Percentiles rank a stretch among this genome's conserved stretches.
These are phyloP conservation scores for Pantala flavescens DNA, from an alignment of 1,140 invertebrate species.

Conservation along the genomic window DNA sequence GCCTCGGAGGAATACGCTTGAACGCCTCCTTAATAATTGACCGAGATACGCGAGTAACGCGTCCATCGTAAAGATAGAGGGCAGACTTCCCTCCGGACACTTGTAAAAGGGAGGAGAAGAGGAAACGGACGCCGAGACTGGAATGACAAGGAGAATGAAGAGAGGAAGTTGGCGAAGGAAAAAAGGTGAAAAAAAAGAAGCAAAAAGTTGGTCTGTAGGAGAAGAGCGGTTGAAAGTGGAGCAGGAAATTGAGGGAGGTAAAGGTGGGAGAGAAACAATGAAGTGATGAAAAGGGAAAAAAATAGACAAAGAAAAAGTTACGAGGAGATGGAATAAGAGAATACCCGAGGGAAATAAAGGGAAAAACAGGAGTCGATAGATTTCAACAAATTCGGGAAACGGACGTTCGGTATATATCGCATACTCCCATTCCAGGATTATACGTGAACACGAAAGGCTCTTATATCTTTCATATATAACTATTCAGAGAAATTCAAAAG, in stretches of 20 bases:
- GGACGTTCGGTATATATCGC: too few species aligned
- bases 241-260: background rate
- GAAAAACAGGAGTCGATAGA: too few species aligned
- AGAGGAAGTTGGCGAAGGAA: conserved; percentile 9
- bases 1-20: background rate
- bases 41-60: background rate
- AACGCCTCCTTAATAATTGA: background rate
- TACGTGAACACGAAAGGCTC: too few species aligned
- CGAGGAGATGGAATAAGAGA: too few species aligned
- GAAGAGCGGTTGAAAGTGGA: background rate
- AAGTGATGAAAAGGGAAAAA: background rate
- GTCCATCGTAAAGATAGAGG: background rate
- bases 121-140: conserved; percentile 13
- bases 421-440: too few species aligned
- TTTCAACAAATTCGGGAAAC: too few species aligned
- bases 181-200: conserved; percentile 22
- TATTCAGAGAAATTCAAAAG: too few species aligned
- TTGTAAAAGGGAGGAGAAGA: conserved; percentile 14
- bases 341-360: too few species aligned
- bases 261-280: background rate
- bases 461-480: too few species aligned
- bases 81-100: background rate
- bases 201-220: background rate
- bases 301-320: too few species aligned
- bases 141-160: conserved; percentile 16